Base-by-base conservation (phyloP, 2,888 invertebrate species). In the Drosophila fungiperda region DNA sequence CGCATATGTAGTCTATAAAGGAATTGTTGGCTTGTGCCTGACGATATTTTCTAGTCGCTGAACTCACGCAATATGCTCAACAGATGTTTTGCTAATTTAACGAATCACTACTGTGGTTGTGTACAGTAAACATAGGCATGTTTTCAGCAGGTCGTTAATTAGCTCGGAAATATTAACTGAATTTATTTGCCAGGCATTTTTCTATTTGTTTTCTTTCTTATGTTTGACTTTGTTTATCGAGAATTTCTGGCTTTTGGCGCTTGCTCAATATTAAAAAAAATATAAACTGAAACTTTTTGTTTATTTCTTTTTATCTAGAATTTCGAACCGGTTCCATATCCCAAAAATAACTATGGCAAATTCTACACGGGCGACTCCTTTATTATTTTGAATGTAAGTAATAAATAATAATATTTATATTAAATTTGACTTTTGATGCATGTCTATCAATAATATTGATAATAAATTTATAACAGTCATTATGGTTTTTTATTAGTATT, bases 351-450 rank as follows among this genome's bases (percentile, higher is more conserved):
- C 80, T 95, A 95, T 91, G 98, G 98, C 3, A 97, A 97, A 93
- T 98, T 98, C 93, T 96, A 95, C 92, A 95, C 95, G 64, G 98
- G 98, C 0, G 98, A 98, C 91, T 97, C 97, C 0, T 98, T 97
- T 92, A 96, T 98, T 67, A 94, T 98, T 29, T 93, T 97, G 3
- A 95, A 95, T 94, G 97, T 97, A 94, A 94, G 95, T 91, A 68
- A 29, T 4, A 32, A n/a, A n/a, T 15, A 32, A 23, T 29, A 15
- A 38, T n/a, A n/a, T 55, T 26, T n/a, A 35, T 23, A 11, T 17
- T 8, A 12, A 4, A 0, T 33, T 33, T 0, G 3, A 20, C 3
- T 42, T n/a, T 23, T 45, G 1, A 17, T 29, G 11, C 3, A n/a
- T 52, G 4, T 33, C 20, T 17, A 2, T 12, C 7, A 33, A 52